phyloP scores from a whole-genome alignment of 2,797 vertebrate genomes.

The Labroides dimidiatus region DNA sequence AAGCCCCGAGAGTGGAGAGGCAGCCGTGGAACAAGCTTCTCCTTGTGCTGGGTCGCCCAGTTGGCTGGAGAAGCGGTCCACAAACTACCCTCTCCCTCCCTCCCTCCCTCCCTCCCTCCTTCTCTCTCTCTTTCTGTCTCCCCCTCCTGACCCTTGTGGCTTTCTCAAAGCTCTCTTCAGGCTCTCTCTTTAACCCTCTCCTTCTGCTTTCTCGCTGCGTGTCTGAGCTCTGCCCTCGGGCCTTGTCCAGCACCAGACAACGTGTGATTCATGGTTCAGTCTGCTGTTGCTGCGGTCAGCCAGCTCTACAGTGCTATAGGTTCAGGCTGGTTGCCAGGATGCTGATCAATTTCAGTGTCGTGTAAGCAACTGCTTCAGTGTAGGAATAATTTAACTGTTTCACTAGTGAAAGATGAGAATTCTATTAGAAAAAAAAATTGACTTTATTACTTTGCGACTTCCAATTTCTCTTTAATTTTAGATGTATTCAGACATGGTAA shows the following conservation, averaged over 20 bases:
- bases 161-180: constrained; percentile 29
- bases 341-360: constrained; percentile 22
- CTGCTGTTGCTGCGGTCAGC: constrained; percentile 44
- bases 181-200: constrained; percentile 41
- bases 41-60: constrained; percentile 71
- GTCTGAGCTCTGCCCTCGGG: constrained; percentile 66
- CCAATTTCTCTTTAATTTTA: background rate
- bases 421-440: background rate
- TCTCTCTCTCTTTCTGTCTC: constrained; percentile 4
- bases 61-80: constrained; percentile 43
- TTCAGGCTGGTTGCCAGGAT: constrained; percentile 24
- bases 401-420: background rate
- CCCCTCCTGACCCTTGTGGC: constrained; percentile 26
- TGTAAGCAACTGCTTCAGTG: constrained; percentile 9
- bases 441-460: background rate
- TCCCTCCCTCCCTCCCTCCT: too few relatives aligned
- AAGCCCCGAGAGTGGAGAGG: constrained; percentile 43
- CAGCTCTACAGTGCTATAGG: constrained; percentile 30
- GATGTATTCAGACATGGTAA: constrained; percentile 1
- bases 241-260: constrained; percentile 66
- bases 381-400: constrained; percentile 15
- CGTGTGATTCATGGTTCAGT: constrained; percentile 69
- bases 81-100: constrained; percentile 22
- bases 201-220: constrained; percentile 43
- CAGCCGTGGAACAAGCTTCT: constrained; percentile 69